phyloP scores from a whole-genome alignment of 1,140 invertebrate genomes.

The Hypsibius dujardini region DNA sequence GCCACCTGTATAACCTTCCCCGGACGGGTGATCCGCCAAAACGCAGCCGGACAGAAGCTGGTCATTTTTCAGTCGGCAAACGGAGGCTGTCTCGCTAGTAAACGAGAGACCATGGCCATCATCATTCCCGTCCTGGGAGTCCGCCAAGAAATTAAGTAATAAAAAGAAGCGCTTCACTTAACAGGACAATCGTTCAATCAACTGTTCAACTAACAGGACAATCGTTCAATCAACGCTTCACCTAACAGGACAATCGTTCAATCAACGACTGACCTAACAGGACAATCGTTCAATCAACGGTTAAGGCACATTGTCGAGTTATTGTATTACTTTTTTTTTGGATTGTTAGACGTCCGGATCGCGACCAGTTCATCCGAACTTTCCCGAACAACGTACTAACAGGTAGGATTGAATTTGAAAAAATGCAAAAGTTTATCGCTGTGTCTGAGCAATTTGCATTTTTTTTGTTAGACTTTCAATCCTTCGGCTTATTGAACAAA shows the following conservation, averaged over 20 bases:
- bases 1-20: neutral
- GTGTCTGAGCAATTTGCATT: neutral
- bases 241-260: no score
- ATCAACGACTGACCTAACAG: no score
- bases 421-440: neutral
- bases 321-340: neutral
- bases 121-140: neutral
- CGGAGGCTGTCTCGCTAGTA: neutral
- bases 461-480: neutral
- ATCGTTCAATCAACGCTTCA: no score
- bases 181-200: no score
- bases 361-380: neutral
- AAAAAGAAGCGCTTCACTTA: neutral
- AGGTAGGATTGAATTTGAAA: neutral
- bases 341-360: neutral
- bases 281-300: no score
- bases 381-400: neutral
- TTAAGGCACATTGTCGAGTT: no score
- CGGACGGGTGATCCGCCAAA: neutral
- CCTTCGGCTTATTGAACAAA: neutral
- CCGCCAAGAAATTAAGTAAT: neutral
- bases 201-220: no score
- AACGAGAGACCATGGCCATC: neutral
- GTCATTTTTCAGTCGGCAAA: neutral
- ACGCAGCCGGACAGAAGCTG: neutral